These are phyloP conservation scores for Iphiclides podalirius DNA, from an alignment of 2,888 invertebrate genomes.

Conservation along the genomic window DNA sequence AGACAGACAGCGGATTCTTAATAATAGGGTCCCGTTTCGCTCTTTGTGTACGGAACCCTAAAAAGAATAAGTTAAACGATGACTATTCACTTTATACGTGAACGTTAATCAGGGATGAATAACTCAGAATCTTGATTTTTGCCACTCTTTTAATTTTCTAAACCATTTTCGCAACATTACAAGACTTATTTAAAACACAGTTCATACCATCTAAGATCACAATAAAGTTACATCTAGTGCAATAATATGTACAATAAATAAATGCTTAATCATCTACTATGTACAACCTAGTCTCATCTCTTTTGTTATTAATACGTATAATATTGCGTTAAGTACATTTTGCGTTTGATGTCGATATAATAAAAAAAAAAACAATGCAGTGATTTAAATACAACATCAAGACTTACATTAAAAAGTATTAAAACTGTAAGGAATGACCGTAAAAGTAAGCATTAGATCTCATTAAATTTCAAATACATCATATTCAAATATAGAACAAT, in stretches of 20 bases:
- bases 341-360: not conserved
- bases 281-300: conserved; percentile 58
- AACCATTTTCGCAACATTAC: conserved; percentile 59
- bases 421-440: conserved; percentile 20
- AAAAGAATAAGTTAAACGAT: no score
- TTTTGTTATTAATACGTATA: conserved; percentile 41
- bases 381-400: conserved; percentile 15
- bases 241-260: conserved; percentile 68
- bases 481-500: not conserved
- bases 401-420: conserved; percentile 3
- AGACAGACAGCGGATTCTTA: no score
- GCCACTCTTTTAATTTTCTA: conserved; percentile 55
- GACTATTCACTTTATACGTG: no score
- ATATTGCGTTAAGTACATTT: conserved; percentile 28
- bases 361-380: conserved; percentile 6
- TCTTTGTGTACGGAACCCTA: no score
- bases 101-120: no score
- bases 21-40: no score
- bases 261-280: conserved; percentile 48
- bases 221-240: conserved; percentile 55
- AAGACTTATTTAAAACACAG: conserved; percentile 37
- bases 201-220: conserved; percentile 62
- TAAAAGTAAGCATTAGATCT: conserved; percentile 15
- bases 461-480: not conserved
- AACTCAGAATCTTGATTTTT: no score